Base-by-base conservation (phyloP, 2,113 vertebrate species). In the Ranitomeya imitator region DNA sequence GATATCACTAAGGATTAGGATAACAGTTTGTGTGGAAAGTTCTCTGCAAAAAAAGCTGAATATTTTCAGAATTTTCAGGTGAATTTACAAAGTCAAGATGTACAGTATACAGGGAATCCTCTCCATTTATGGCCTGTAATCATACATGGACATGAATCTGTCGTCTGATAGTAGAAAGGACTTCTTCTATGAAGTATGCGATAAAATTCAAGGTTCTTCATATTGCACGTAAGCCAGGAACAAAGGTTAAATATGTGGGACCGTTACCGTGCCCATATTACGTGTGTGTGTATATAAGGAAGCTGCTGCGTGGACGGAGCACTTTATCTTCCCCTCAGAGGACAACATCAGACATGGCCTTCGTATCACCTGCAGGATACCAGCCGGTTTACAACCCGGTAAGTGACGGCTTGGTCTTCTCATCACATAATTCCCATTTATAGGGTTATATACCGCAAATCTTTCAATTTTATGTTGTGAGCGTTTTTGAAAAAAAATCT, bases 341-440 rank as follows among this genome's bases (percentile, higher is more conserved):
- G 18, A 23, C n/a, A 77, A 81, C 26, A 77, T 90, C 89, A 93
- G 92, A 90, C 91, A 90, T 92, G 79, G 45, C 91, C 74, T 97
- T 91, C 51, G 55, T 96, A 0, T 91, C 95, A 60, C 95, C 96
- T 15, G 95, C 93, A 0, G 96, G 96, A 6, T 97, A 96, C 79
- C 95, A 95, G 92, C 96, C 97, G 0, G 52, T 93, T 90, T 97
- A 94, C 89, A 91, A 92, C 81, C 97, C 96, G 60, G 97, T 97
- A 63, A 96, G 96, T 95, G 0, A 3, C 4, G n/a, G 21, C 54
- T 74, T 71, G 31, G 37, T 26, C 10, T 67, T 26, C 5, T 13
- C 18, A 37, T 5, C 26, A 15, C 37, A 45, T 45, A 45, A 45
- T 45, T 45, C 37, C 21, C 21, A 65, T 65, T 21, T 65, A n/a